Evolutionary conservation across 92 coral and sea anemone genomes (phyloP).

Genomic region (Porites evermanni): DNA sequence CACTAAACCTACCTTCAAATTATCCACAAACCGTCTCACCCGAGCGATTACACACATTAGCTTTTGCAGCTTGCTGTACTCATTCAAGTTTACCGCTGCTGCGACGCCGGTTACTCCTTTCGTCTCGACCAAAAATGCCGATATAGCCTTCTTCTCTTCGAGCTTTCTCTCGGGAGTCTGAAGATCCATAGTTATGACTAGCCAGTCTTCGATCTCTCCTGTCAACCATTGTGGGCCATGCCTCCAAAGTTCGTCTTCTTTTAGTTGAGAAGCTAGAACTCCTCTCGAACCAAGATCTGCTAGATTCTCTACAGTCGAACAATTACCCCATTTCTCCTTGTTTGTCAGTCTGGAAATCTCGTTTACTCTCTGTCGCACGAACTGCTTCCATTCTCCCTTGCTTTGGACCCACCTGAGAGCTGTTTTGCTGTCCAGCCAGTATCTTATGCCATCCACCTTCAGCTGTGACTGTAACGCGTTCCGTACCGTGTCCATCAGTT

Average conservation of each 20-base stretch:
- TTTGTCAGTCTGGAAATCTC: conserved; percentile 42
- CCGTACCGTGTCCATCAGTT: conserved; percentile 40
- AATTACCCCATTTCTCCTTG: conserved; percentile 52
- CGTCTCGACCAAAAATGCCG: too few relatives aligned
- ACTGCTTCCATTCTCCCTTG: conserved; percentile 44
- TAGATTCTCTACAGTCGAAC: conserved; percentile 41
- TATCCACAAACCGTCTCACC: too few relatives aligned
- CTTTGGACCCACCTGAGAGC: conserved; percentile 57
- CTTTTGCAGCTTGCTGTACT: too few relatives aligned
- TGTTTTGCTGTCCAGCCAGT: conserved; percentile 68
- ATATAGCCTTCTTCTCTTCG: conserved; percentile 42
- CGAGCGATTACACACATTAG: too few relatives aligned
- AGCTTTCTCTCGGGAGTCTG: conserved; percentile 35
- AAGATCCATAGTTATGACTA: neutral
- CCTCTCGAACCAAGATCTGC: conserved; percentile 36
- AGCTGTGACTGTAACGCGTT: conserved; percentile 10
- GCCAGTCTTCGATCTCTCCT: conserved; percentile 27
- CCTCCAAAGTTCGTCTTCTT: conserved; percentile 49
- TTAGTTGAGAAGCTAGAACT: conserved; percentile 11
- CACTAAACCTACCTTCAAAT: too few relatives aligned
- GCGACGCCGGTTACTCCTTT: too few relatives aligned
- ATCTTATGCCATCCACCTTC: neutral
- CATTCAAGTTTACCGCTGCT: too few relatives aligned
- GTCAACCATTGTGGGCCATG: conserved; percentile 45
- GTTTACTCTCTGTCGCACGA: conserved; percentile 55